phyloP scores from a whole-genome alignment of 1,140 invertebrate genomes.

The Asobara japonica region DNA sequence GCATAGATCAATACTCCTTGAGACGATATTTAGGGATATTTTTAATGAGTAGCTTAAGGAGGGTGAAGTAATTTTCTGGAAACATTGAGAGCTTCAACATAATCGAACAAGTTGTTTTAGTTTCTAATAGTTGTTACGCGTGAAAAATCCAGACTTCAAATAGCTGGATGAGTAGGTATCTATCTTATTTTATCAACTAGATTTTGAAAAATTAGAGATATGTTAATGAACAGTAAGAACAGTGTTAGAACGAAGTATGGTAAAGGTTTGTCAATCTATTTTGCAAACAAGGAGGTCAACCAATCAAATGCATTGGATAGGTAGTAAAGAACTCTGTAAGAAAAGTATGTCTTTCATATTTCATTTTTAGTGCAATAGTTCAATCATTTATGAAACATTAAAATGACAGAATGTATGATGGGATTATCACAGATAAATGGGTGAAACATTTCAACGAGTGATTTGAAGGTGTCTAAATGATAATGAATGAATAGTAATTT shows the following conservation, averaged over 20 bases:
- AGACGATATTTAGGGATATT: neutral
- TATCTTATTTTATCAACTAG: neutral
- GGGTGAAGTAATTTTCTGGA: neutral
- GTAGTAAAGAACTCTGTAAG: neutral
- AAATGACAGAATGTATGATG: neutral
- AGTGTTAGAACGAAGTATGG: constrained; percentile 22
- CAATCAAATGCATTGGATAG: constrained; percentile 29
- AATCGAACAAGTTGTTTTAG: constrained; percentile 2
- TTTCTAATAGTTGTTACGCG: neutral
- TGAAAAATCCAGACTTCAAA: neutral
- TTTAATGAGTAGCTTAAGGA: neutral
- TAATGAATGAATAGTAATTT: neutral
- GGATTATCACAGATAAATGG: constrained; percentile 16
- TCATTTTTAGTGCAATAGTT: constrained; percentile 11
- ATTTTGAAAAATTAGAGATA: neutral
- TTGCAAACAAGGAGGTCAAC: constrained; percentile 34
- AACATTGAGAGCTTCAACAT: constrained; percentile 26
- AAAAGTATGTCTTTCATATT: neutral
- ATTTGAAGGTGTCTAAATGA: neutral
- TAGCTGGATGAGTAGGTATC: neutral
- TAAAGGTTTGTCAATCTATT: constrained; percentile 9
- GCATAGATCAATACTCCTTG: neutral
- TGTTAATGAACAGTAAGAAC: neutral
- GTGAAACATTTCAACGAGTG: constrained; percentile 6
- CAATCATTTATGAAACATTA: constrained; percentile 26